phyloP scores from a whole-genome alignment of 2,113 vertebrate genomes.

The Piprites chloris region DNA sequence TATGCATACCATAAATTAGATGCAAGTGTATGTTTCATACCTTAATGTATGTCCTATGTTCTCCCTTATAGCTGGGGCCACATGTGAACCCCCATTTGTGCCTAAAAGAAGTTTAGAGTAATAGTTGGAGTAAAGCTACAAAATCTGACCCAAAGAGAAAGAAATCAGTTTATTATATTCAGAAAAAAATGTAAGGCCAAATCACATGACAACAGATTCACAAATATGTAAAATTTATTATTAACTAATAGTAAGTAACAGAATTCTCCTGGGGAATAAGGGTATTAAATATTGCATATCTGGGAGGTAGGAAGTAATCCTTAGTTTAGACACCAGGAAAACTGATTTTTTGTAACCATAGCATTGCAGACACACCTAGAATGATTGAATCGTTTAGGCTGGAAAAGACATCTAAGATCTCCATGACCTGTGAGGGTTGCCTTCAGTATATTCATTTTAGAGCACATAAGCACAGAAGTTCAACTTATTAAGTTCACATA shows the following conservation, averaged over 20 bases:
- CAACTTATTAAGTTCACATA: not conserved
- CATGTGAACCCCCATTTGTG: not conserved
- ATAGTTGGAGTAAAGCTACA: not conserved
- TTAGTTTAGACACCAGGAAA: not conserved
- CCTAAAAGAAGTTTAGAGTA: not conserved
- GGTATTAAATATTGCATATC: not conserved
- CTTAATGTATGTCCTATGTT: not conserved
- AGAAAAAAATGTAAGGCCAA: not conserved
- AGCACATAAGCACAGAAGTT: accelerated
- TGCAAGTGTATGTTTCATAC: not conserved
- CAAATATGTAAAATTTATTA: not conserved
- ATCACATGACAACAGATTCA: not conserved
- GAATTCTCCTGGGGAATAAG: not conserved
- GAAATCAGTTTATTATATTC: not conserved
- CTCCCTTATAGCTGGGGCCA: not conserved
- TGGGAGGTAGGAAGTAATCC: not conserved
- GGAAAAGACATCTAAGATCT: not conserved
- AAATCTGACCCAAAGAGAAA: not conserved
- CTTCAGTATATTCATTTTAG: not conserved
- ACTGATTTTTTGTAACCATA: not conserved
- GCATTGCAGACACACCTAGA: not conserved
- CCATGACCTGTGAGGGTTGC: not conserved
- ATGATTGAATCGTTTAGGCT: not conserved
- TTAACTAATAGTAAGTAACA: not conserved
- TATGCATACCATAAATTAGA: not conserved